These are phyloP conservation scores for Rhodeus uyekii DNA, from an alignment of 2,797 vertebrate genomes.

Conservation along the genomic window DNA sequence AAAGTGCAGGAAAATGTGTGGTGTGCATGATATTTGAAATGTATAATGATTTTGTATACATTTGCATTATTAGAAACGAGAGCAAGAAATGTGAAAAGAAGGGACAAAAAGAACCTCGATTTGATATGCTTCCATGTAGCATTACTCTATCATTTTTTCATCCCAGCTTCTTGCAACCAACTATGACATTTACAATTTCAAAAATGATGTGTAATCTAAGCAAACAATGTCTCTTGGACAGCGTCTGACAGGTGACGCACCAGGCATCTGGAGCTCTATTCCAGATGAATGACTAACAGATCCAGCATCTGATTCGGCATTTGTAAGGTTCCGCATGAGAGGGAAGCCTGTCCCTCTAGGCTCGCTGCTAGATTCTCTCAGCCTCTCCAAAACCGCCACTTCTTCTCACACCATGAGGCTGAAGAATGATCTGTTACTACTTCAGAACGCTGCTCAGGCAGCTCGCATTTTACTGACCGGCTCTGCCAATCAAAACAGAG, in stretches of 20 bases:
- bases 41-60: conserved; percentile 25
- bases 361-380: conserved; percentile 25
- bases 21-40: conserved; percentile 24
- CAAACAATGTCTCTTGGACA: conserved; percentile 26
- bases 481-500: conserved; percentile 74
- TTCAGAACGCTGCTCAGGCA: conserved; percentile 54
- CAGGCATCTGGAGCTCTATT: conserved; percentile 34
- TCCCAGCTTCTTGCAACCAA: conserved; percentile 35
- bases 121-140: neutral
- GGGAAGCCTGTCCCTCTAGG: conserved; percentile 31
- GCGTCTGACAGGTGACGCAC: conserved; percentile 45
- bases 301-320: conserved; percentile 40
- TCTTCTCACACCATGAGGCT: conserved; percentile 32
- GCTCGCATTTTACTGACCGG: conserved; percentile 56
- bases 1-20: conserved; percentile 1
- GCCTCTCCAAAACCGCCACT: conserved; percentile 21
- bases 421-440: conserved; percentile 37
- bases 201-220: conserved; percentile 44
- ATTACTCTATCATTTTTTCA: conserved; percentile 12
- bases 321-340: conserved; percentile 45
- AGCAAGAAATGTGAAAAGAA: neutral
- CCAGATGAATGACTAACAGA: conserved; percentile 31
- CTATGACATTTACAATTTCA: conserved; percentile 17
- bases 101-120: neutral
- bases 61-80: neutral